These are phyloP conservation scores for Chlorodrepanis virens DNA, from an alignment of 2,113 vertebrate species.

Conservation along the genomic window DNA sequence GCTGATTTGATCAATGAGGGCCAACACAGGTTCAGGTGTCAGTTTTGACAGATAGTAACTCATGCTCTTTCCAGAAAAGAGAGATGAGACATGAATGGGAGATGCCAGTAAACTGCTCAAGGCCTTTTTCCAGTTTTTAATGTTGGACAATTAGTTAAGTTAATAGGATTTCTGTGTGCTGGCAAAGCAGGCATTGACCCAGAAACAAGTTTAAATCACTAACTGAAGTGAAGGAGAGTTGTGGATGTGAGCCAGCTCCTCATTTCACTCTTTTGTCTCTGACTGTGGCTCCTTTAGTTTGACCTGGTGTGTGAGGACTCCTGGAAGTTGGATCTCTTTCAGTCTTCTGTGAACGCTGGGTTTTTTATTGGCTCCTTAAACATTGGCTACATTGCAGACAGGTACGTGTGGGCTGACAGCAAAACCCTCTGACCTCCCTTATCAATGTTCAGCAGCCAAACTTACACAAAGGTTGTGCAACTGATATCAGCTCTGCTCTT, in stretches of 20 bases:
- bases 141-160: neutral
- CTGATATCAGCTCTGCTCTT: neutral
- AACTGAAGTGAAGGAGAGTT: neutral
- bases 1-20: neutral
- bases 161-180: neutral
- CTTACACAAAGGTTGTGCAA: neutral
- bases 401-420: slow-evolving; percentile 63
- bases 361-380: slow-evolving; percentile 87
- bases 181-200: neutral
- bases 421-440: neutral
- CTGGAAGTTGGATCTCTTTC: slow-evolving; percentile 92
- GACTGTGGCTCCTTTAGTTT: slow-evolving; percentile 77
- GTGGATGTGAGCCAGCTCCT: neutral
- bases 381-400: slow-evolving; percentile 92
- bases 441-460: neutral
- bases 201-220: neutral
- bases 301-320: slow-evolving; percentile 87
- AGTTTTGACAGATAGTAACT: neutral
- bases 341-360: slow-evolving; percentile 85
- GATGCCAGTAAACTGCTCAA: neutral
- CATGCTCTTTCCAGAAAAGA: neutral
- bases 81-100: neutral
- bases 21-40: neutral
- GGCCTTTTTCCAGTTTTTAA: neutral
- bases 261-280: neutral